A percentile compares a stretch with the other conserved stretches of the same genome.
phyloP scores from a whole-genome alignment of 1,140 invertebrate genomes.

The Epicauta chinensis region DNA sequence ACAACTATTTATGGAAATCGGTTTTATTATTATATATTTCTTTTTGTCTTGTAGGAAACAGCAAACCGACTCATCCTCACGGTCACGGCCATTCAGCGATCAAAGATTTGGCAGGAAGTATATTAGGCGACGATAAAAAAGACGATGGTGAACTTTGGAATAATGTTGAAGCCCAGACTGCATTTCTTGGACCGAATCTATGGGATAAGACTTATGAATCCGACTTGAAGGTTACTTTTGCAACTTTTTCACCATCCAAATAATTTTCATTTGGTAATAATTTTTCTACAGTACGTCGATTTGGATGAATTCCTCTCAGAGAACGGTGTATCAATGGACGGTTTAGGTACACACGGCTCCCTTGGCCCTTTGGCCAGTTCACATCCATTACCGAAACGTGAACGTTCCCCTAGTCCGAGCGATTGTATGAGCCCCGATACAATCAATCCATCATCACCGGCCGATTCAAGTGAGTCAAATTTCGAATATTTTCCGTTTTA shows the following conservation, averaged over 20 bases:
- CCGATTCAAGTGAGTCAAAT: slow-evolving; percentile 69
- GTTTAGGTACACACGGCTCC: slow-evolving; percentile 51
- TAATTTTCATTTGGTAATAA: slow-evolving; percentile 15
- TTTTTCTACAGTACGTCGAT: slow-evolving; percentile 81
- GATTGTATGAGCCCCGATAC: slow-evolving; percentile 80
- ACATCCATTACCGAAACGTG: slow-evolving; percentile 60
- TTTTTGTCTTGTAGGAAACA: slow-evolving; percentile 38
- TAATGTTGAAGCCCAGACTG: slow-evolving; percentile 81
- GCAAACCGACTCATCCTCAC: slow-evolving; percentile 41
- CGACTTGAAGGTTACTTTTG: slow-evolving; percentile 78
- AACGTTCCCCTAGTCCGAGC: slow-evolving; percentile 74
- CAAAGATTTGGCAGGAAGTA: slow-evolving; percentile 40
- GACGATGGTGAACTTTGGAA: slow-evolving; percentile 78
- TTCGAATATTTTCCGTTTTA: no score
- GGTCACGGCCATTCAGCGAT: slow-evolving; percentile 40
- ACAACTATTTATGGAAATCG: no score
- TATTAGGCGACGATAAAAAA: slow-evolving; percentile 60
- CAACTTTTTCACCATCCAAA: neutral
- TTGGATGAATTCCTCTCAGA: slow-evolving; percentile 93
- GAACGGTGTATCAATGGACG: slow-evolving; percentile 82
- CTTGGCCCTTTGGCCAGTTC: slow-evolving; percentile 48
- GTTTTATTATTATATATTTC: neutral
- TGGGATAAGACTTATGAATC: slow-evolving; percentile 93
- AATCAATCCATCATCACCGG: slow-evolving; percentile 77
- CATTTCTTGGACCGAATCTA: slow-evolving; percentile 87